Conservation (phyloP, 1,140 invertebrate genomes). For the Zaprionus ornatus region DNA sequence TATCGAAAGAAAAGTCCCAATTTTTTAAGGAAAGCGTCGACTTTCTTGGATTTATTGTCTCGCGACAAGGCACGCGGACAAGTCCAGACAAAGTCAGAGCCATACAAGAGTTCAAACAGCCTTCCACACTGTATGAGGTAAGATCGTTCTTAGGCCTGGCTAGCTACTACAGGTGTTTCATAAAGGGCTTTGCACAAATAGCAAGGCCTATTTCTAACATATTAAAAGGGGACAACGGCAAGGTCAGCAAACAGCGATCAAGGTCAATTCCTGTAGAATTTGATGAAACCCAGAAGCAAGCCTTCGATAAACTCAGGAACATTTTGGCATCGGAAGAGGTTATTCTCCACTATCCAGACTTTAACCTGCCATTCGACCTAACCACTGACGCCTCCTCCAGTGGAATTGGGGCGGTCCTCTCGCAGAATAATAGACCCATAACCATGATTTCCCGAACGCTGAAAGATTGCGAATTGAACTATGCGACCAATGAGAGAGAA, state of each 20-base stretch:
- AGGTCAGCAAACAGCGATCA: neutral
- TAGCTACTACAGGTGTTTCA: neutral
- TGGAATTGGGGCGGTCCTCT: neutral
- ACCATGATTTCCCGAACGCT: too few relatives aligned
- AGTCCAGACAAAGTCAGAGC: constrained; percentile 14
- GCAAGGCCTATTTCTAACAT: neutral
- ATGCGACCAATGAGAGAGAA: neutral
- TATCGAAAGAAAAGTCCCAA: neutral
- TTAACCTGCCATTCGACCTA: too few relatives aligned
- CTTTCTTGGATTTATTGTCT: constrained; percentile 2
- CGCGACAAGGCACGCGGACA: constrained; percentile 8
- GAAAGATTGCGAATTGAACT: neutral
- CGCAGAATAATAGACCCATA: too few relatives aligned
- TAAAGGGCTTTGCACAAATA: neutral
- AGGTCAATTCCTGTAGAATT: neutral
- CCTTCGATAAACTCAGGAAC: neutral
- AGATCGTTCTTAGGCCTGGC: neutral
- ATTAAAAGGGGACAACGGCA: neutral
- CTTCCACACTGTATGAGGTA: neutral
- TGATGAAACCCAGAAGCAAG: neutral
- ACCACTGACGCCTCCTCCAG: too few relatives aligned
- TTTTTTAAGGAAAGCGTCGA: too few relatives aligned
- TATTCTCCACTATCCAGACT: too few relatives aligned
- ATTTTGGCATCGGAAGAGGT: too few relatives aligned
- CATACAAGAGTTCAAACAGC: constrained; percentile 16